These are phyloP conservation scores for Anthrax anthrax DNA, from an alignment of 2,888 invertebrate genomes.

Conservation along the genomic window DNA sequence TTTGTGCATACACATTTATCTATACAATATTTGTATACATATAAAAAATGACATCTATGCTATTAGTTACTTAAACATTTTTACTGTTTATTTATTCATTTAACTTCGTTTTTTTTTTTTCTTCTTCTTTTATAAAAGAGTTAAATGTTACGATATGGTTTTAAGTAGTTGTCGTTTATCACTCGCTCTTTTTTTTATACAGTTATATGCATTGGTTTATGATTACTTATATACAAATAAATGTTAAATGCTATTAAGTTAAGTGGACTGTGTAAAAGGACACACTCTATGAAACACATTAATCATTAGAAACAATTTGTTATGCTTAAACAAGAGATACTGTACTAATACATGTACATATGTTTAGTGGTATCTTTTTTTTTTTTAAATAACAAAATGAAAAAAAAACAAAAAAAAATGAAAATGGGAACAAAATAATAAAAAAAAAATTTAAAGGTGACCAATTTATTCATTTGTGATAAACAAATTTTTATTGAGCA, in stretches of 20 bases:
- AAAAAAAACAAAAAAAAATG: no score
- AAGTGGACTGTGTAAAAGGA: constrained; percentile 9
- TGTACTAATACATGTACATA: no score
- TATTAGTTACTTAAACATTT: neutral
- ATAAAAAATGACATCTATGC: no score
- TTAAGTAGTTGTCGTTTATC: constrained; percentile 9
- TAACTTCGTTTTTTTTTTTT: neutral
- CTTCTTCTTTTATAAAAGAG: neutral
- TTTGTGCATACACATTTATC: no score
- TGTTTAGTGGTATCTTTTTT: no score
- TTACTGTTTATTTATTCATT: neutral
- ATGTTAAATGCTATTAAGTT: constrained; percentile 9
- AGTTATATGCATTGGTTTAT: no score
- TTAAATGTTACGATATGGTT: neutral
- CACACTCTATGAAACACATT: constrained; percentile 3
- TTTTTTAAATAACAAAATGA: no score
- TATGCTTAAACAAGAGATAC: neutral
- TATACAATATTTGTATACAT: no score
- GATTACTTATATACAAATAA: no score
- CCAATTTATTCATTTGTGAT: neutral
- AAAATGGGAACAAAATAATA: no score
- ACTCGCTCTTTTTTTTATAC: constrained; percentile 4
- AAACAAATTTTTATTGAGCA: no score
- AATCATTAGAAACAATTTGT: constrained; percentile 5
- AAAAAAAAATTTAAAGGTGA: constrained; percentile 4